These are phyloP conservation scores for Glaucopsyche alexis DNA, from an alignment of 2,888 invertebrate species.

Conservation along the genomic window DNA sequence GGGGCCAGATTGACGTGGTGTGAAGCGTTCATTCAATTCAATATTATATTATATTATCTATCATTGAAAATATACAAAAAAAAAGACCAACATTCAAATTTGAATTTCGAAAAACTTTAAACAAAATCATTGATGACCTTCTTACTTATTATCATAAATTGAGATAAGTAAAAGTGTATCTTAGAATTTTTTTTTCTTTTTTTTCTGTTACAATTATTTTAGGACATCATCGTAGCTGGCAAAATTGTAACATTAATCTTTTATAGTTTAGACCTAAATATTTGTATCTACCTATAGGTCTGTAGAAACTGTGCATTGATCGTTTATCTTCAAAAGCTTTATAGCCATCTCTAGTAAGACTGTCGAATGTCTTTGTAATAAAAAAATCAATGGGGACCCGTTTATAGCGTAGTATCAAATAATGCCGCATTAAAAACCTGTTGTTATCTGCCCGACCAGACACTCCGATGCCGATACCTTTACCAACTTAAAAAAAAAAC, in stretches of 20 bases:
- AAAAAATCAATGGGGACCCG: conserved; percentile 51
- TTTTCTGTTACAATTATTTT: too few relatives aligned
- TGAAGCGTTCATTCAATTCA: too few relatives aligned
- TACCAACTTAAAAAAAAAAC: conserved; percentile 9
- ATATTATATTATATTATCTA: too few relatives aligned
- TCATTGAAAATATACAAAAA: too few relatives aligned
- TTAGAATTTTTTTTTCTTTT: too few relatives aligned
- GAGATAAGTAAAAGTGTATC: too few relatives aligned
- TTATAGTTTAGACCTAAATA: neutral
- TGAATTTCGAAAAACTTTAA: too few relatives aligned
- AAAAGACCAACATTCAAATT: too few relatives aligned
- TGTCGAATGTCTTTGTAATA: conserved; percentile 43
- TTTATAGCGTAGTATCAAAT: conserved; percentile 48
- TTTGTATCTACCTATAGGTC: neutral
- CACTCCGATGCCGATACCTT: conserved; percentile 46
- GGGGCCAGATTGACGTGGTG: too few relatives aligned
- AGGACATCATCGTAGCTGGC: too few relatives aligned
- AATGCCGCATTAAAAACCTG: conserved; percentile 44
- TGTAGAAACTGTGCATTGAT: neutral
- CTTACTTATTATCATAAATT: too few relatives aligned
- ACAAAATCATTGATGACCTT: too few relatives aligned
- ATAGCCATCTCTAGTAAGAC: conserved; percentile 40
- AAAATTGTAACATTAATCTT: neutral
- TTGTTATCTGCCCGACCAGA: conserved; percentile 45
- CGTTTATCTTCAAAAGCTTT: conserved; percentile 35